phyloP scores from a whole-genome alignment of 2,888 invertebrate genomes.

The Aphidius colemani region DNA sequence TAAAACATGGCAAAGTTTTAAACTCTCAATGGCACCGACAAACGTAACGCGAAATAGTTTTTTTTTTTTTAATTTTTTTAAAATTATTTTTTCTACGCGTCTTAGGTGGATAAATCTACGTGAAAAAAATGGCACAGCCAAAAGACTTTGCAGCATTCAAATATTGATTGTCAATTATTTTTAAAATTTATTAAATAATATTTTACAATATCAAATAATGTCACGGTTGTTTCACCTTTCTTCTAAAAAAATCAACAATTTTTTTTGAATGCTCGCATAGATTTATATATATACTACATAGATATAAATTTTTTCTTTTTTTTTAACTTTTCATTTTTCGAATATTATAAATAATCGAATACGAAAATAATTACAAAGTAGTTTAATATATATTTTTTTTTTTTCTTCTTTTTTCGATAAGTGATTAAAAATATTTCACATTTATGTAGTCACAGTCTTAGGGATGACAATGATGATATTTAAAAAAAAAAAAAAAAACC shows the following conservation, averaged over 20 bases:
- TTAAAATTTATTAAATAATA: no score
- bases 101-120: slow-evolving; percentile 49
- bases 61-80: no score
- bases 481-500: slow-evolving; percentile 14
- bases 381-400: background rate
- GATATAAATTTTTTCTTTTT: no score
- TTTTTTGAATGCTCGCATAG: slow-evolving; percentile 1
- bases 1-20: background rate
- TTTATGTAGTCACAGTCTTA: background rate
- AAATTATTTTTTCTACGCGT: slow-evolving; percentile 39
- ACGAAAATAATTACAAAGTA: slow-evolving; percentile 4
- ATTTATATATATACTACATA: background rate
- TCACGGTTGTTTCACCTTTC: slow-evolving; percentile 14
- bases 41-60: background rate
- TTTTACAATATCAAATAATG: background rate
- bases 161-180: no score
- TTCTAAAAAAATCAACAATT: slow-evolving; percentile 3
- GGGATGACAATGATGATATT: slow-evolving; percentile 6
- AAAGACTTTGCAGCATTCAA: slow-evolving; percentile 47
- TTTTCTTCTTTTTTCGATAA: background rate
- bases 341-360: background rate
- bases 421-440: background rate
- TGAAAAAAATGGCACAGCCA: slow-evolving; percentile 56
- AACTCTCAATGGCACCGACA: no score
- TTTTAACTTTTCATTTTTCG: no score